Evolutionary conservation across 1,140 invertebrate species (phyloP), one percentile per base, ranked within the genome.

Genomic region (Drosophila persimilis): DNA sequence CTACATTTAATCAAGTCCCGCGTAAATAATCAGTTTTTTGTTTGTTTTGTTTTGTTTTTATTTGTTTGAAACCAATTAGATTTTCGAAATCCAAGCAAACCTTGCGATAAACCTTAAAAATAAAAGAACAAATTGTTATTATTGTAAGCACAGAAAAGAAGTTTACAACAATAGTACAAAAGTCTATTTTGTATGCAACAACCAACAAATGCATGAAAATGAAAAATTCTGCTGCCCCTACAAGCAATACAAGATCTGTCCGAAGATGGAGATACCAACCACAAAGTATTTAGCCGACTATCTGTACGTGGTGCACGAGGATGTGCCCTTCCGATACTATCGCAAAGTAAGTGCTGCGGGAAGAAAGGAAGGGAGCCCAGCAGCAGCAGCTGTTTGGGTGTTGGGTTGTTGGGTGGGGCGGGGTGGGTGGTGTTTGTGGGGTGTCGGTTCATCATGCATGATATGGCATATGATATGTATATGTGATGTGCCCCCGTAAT

Each of bases 241-340:
- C 44, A 90, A 90, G 69, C 81, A 86, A 71, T 90, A 90, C 65
- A 86, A 91, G 73, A 89, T 91, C 79, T 91, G 85, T 80, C 88
- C 90, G 54, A 91, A 90, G 85, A 91, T 91, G 90, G 89, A 91
- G 56, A 90, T 91, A 80, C 85, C 90, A 78, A 91, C 90, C 58
- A 90, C 89, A 59, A 91, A 91, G 61, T 91, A 91, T 90, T 61
- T 91, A 90, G 89, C 90, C 70, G 90, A 91, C 71, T 91, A 91
- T 86, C 74, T 91, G 13, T 91, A 91, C 69, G 84, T 91, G 43
- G 89, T 90, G 44, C 90, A 90, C 67, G 90, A 91, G 75, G 90
- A 91, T 80, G 90, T 91, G 54, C 90, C 90, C 74, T 91, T 91
- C 61, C 65, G 90, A 75, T 91, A 91, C 66, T 91, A 91, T 89